Evolutionary conservation across 2,888 invertebrate species (phyloP), one percentile per base, ranked within the genome.

Genomic region (Cephonodes hylas): DNA sequence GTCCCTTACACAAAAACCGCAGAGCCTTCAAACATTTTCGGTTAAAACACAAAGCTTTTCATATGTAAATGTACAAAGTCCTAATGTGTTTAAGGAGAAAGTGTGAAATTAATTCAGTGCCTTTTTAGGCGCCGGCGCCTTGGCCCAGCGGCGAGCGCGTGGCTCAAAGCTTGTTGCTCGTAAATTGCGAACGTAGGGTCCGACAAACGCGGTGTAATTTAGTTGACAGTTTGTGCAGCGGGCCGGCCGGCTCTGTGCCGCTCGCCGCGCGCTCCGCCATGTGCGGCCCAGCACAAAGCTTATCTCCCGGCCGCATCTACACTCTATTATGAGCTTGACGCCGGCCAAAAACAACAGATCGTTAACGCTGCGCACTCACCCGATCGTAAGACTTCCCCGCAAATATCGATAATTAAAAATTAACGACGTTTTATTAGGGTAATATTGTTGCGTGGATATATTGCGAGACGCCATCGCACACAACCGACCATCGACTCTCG

Each of bases 181-280:
- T 89, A 90, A 91, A 90, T 91, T 86, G 90, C 88, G 70, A 80
- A 77, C 74, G 76, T 77, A 84, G 81, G 84, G 80, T 81, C 89
- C 88, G 87, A 88, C 90, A 88, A 89, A 87, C 86, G 87, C 75
- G 74, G 79, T 73, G 88, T 89, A 87, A 91, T 90, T 91, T 87
- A 88, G 89, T 85, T 89, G 91, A 91, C 91, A 89, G 86, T 82
- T 80, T 81, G 77, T 81, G 71, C 74, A 74, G 77, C 73, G 69
- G 67, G 59, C 67, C 66, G 69, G 74, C 10, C 20, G 8, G 45
- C 45, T 2, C 45, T 22, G 45, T 20, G 34, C 34, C 34, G 7
- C 45, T 20, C 20, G 70, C 74, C n/a, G n/a, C 74, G 73, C 73
- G 73, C 75, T 73, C 72, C 78, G 75, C 76, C 75, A 72, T 63